A percentile compares a stretch with the other conserved stretches of the same genome.
phyloP scores from a whole-genome alignment of 1,140 invertebrate species.

The Nasonia vitripennis region DNA sequence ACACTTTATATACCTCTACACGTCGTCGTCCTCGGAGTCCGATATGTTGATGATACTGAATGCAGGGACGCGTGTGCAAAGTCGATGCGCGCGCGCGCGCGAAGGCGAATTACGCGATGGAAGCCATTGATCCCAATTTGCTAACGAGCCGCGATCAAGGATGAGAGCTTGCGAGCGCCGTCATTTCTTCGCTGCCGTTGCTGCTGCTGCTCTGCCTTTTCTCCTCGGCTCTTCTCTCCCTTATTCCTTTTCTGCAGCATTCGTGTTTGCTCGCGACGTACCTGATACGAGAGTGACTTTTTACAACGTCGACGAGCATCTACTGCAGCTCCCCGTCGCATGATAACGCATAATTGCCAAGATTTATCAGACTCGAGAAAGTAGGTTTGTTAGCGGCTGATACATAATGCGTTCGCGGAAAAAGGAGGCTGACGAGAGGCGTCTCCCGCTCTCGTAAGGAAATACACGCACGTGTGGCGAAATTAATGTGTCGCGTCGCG shows the following conservation, averaged over 20 bases:
- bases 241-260: background rate
- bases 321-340: background rate
- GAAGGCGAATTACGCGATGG: background rate
- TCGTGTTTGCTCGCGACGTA: background rate
- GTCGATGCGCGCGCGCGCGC: constrained; percentile 24
- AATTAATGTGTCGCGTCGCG: constrained; percentile 52
- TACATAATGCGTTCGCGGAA: background rate
- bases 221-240: constrained; percentile 48
- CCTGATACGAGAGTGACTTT: background rate
- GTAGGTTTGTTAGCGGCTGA: background rate
- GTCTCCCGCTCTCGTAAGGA: background rate
- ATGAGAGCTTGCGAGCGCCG: constrained; percentile 57
- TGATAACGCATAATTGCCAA: constrained; percentile 19
- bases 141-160: constrained; percentile 57
- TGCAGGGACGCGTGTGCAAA: constrained; percentile 16
- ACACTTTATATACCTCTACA: background rate
- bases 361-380: background rate
- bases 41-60: constrained; percentile 45
- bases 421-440: background rate
- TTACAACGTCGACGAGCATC: background rate
- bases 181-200: constrained; percentile 66
- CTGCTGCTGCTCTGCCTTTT: constrained; percentile 68
- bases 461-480: constrained; percentile 4
- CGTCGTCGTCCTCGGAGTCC: background rate
- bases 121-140: constrained; percentile 49